phyloP scores from a whole-genome alignment of 2,113 vertebrate genomes.

The Alosa alosa region DNA sequence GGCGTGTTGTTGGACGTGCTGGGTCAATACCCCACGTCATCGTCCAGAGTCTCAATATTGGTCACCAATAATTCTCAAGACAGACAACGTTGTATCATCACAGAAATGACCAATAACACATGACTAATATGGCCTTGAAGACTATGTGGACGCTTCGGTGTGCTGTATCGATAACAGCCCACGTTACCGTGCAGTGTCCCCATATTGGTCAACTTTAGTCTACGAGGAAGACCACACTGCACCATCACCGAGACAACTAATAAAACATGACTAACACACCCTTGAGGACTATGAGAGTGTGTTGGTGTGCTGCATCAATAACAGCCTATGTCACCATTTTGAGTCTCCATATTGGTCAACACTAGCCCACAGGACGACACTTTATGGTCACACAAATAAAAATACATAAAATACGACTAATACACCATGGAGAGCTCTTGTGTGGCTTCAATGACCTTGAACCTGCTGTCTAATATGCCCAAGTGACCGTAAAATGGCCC shows the following conservation, averaged over 20 bases:
- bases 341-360: background rate
- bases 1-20: no score
- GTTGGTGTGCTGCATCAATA: background rate
- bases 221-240: background rate
- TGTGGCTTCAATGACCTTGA: background rate
- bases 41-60: no score
- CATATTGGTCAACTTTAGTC: background rate
- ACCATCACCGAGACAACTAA: background rate
- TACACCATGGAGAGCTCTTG: background rate
- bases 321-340: background rate
- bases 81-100: no score
- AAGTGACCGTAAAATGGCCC: background rate
- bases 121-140: no score
- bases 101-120: no score
- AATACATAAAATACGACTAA: background rate
- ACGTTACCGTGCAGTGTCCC: background rate
- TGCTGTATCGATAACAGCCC: no score
- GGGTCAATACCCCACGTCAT: no score
- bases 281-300: background rate
- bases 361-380: background rate
- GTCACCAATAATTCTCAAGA: no score
- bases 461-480: background rate
- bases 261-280: background rate
- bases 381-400: background rate
- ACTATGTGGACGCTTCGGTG: no score